Evolutionary conservation across 2,797 vertebrate genomes (phyloP), one percentile per base, ranked within the genome.

Genomic region (Eulemur mongoz): DNA sequence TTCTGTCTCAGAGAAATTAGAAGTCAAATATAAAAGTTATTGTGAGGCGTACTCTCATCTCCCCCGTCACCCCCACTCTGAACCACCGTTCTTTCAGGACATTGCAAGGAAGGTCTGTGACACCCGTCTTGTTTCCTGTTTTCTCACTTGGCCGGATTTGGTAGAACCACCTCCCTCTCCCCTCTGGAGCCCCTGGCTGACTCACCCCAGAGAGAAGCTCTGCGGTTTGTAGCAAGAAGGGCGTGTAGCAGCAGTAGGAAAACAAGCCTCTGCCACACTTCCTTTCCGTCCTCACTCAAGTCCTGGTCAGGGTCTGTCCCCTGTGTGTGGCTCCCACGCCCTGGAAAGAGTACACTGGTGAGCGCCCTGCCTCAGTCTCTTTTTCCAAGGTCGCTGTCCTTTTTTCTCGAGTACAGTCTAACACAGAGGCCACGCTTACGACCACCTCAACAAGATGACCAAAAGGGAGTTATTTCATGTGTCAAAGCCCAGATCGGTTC

Each of bases 31-130:
- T 22, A 83, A 70, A 25, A 30, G 7, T 80, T 84, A 38, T 22
- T n/a, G 83, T 32, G 23, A 95, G 65, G 38, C 20, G 48, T 20
- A 40, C 2, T 23, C 52, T 57, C 50, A 17, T 40, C 32, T 25
- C 11, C 38, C 48, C n/a, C 40, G 27, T 18, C 17, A 32, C 9
- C n/a, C 15, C 69, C n/a, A 25, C 80, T 30, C 20, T 30, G 57
- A 38, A 43, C 38, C 48, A 40, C 13, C 2, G 6, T 79, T 65
- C 32, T 85, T 20, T 32, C n/a, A 72, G 17, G 9, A 40, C 2
- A 5, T 25, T 10, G 4, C 40, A 13, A 14, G n/a, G 2, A 30
- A 18, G 0, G 0, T n/a, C 45, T 63, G 32, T 65, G 45, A 84
- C 65, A 40, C 17, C 9, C 15, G 17, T n/a, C 5, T 15, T 30